phyloP scores from a whole-genome alignment of 2,888 invertebrate species.

The Portevinia maculata region DNA sequence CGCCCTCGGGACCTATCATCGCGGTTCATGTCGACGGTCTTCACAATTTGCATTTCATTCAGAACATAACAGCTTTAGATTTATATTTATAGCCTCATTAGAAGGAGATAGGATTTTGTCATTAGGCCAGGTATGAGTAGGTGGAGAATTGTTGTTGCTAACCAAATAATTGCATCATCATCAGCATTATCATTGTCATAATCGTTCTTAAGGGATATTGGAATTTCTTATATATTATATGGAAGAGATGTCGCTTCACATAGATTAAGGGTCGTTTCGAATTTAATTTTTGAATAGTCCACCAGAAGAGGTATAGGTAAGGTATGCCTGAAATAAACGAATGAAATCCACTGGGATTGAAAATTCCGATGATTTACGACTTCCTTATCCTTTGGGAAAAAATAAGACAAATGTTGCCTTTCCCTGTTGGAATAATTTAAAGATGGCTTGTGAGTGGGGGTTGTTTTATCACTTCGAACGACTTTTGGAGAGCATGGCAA shows the following conservation, averaged over 20 bases:
- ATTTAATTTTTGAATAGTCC: not conserved
- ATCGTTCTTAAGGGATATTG: constrained; percentile 7
- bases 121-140: not conserved
- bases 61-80: constrained; percentile 14
- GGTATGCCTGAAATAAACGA: constrained; percentile 17
- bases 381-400: constrained; percentile 11
- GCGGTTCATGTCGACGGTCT: constrained; percentile 47
- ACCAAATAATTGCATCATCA: not conserved
- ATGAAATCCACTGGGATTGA: constrained; percentile 22
- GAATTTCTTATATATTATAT: constrained; percentile 1
- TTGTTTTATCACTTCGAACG: constrained; percentile 40
- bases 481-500: not conserved
- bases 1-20: constrained; percentile 28
- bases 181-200: not conserved
- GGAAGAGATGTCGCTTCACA: not conserved
- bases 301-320: not conserved
- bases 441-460: constrained; percentile 39
- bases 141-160: not conserved
- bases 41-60: constrained; percentile 52
- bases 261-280: not conserved
- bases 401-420: constrained; percentile 4
- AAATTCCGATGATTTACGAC: constrained; percentile 48
- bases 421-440: constrained; percentile 43
- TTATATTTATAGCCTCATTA: constrained; percentile 27
- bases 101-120: not conserved